Base-by-base conservation (phyloP, 2,113 vertebrate genomes). In the Riparia riparia region DNA sequence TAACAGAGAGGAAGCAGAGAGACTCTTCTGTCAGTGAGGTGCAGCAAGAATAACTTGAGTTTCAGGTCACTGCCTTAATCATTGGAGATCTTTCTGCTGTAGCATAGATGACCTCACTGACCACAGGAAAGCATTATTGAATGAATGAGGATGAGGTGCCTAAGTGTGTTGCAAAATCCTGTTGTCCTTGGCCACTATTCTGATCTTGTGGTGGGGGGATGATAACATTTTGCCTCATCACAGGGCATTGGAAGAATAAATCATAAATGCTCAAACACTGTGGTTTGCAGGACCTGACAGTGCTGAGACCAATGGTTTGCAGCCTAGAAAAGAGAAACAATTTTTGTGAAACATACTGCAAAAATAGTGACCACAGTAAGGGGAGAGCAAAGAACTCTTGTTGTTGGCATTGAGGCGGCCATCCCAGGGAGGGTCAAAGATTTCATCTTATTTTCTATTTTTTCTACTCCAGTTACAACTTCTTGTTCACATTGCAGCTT, bases 41-140 rank as follows among this genome's bases (percentile, higher is more conserved):
- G 50, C 60, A 73, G 63, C 89, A 73, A 91, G 70, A 89, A 71
- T 89, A 88, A 88, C 89, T 69, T 56, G 84, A 90, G 50, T 87
- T 93, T 96, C 89, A 86, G 50, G 82, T 82, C 54, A 25, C n/a
- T 79, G 24, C 39, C 70, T 91, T 76, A 69, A 73, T 61, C 42
- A 34, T 16, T 32, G 10, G 32, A 79, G 37, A 65, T 82, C 17
- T 89, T 73, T 66, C 21, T 7, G 14, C 64, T 86, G 31, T 60
- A 87, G 66, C 34, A 41, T 3, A 32, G 34, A 22, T 87, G 70
- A 82, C 63, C 44, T 94, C 49, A 65, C 6, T 83, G 85, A 70
- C 80, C 64, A 60, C 5, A 1, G 28, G 49, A 74, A 89, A 64
- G 8, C 31, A 20, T 51, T 32, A 37, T 1, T 68, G 51, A 86